A percentile compares a stretch with the other conserved stretches of the same genome.
Conservation (phyloP, 1,140 invertebrate species). For the Drosophila auraria region DNA sequence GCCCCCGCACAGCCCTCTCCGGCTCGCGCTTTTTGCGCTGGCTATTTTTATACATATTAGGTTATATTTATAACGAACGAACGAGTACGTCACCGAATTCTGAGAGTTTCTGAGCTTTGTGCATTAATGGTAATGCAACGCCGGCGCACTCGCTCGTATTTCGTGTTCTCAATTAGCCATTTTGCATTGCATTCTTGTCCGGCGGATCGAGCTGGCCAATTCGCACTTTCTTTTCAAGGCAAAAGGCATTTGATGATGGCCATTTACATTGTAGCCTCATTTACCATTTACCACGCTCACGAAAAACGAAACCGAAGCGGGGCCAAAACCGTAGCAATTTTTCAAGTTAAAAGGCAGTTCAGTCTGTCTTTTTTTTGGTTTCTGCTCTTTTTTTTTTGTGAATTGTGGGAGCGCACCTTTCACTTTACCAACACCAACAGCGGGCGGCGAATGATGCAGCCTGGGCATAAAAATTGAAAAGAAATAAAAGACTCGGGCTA, state of each 20-base stretch:
- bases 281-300: constrained; percentile 70
- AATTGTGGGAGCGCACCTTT: constrained; percentile 84
- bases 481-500: constrained; percentile 74
- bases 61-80: constrained; percentile 58
- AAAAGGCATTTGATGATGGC: constrained; percentile 59
- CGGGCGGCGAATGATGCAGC: constrained; percentile 50
- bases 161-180: constrained; percentile 23
- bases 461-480: constrained; percentile 71
- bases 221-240: constrained; percentile 75
- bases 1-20: not conserved
- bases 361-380: constrained; percentile 16
- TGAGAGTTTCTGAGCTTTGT: constrained; percentile 15
- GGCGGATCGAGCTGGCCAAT: constrained; percentile 10
- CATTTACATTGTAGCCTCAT: constrained; percentile 56
- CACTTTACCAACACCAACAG: constrained; percentile 68
- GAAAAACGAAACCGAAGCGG: constrained; percentile 58
- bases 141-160: constrained; percentile 24
- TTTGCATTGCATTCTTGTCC: constrained; percentile 23
- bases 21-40: constrained; percentile 5
- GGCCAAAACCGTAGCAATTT: constrained; percentile 70
- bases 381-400: constrained; percentile 44
- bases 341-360: constrained; percentile 79
- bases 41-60: constrained; percentile 69
- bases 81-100: constrained; percentile 45
- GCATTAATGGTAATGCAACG: constrained; percentile 16